Evolutionary conservation across 1,140 invertebrate species (phyloP).

Genomic region (Formica selysi): DNA sequence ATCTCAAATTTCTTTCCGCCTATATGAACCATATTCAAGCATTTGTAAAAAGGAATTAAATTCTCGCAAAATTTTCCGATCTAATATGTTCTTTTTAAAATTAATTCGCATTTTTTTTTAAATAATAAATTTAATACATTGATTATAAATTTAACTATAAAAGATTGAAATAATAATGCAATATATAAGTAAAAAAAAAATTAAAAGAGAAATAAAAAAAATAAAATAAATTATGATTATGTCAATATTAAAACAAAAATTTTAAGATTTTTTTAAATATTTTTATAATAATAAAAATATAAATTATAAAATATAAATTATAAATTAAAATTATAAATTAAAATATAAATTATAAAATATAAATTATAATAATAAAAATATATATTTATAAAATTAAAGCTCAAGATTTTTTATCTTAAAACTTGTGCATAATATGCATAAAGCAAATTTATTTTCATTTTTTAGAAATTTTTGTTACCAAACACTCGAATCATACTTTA

Average conservation of each 20-base stretch:
- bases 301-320: no score
- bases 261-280: not conserved
- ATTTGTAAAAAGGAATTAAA: constrained; percentile 58
- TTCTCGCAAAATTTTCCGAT: constrained; percentile 32
- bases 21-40: constrained; percentile 28
- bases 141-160: not conserved
- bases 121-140: not conserved
- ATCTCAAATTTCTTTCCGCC: constrained; percentile 53
- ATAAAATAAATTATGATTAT: not conserved
- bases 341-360: no score
- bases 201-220: not conserved
- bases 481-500: not conserved
- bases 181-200: not conserved
- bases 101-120: not conserved
- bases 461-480: not conserved
- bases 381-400: not conserved
- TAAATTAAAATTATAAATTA: no score
- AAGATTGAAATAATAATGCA: not conserved
- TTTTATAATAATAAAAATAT: no score
- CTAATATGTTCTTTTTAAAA: constrained; percentile 8
- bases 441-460: not conserved
- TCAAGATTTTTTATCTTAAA: not conserved
- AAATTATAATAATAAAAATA: no score
- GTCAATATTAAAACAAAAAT: not conserved
- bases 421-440: not conserved